These are phyloP conservation scores for Tragopan temminckii DNA, from an alignment of 2,797 vertebrate genomes.

Conservation along the genomic window DNA sequence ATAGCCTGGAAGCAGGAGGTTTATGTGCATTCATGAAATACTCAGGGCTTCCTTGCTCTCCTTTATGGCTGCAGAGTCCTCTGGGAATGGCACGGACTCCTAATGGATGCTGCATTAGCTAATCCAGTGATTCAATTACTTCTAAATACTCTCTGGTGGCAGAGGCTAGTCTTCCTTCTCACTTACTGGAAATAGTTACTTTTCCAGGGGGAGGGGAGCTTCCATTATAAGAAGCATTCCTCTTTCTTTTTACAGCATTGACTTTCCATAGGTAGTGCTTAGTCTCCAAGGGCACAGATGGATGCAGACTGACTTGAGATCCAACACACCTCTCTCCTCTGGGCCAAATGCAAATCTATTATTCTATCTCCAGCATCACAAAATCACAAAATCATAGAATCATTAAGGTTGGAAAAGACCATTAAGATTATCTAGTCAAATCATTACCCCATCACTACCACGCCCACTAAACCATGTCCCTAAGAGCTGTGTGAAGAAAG, in stretches of 20 bases:
- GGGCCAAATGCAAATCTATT: neutral
- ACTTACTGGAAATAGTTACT: slow-evolving; percentile 72
- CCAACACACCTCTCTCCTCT: fast-evolving
- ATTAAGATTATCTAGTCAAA: no score
- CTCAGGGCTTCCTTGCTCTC: slow-evolving; percentile 53
- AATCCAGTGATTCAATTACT: slow-evolving; percentile 87
- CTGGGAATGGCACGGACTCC: slow-evolving; percentile 72
- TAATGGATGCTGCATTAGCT: slow-evolving; percentile 88
- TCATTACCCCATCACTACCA: no score
- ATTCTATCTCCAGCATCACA: neutral
- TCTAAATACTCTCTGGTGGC: slow-evolving; percentile 72
- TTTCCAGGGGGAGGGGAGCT: slow-evolving; percentile 35
- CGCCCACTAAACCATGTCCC: no score
- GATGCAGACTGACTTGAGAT: neutral
- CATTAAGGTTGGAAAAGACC: no score
- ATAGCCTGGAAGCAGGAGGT: slow-evolving; percentile 35
- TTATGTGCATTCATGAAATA: slow-evolving; percentile 17
- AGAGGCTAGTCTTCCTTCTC: slow-evolving; percentile 66
- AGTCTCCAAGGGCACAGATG: neutral
- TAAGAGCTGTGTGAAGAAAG: neutral
- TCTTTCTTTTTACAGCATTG: neutral
- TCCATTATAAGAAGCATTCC: neutral
- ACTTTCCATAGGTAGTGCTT: neutral
- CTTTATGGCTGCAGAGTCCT: slow-evolving; percentile 63
- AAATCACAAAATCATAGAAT: no score